Evolutionary conservation across 2,888 invertebrate genomes (phyloP).

Genomic region (Hypomecis atomaria): DNA sequence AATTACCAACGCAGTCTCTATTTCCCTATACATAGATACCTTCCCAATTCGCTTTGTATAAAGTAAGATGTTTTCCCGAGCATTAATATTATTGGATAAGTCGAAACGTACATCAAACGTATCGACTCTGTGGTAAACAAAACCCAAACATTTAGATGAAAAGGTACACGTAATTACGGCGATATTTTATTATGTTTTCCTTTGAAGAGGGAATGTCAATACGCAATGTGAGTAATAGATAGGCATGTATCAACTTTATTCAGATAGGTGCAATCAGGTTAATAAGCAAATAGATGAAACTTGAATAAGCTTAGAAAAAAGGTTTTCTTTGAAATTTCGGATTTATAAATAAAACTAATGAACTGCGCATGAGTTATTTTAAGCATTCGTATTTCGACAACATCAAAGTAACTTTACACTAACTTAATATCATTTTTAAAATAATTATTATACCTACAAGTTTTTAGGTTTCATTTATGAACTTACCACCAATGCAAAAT

Average conservation of each 20-base stretch:
- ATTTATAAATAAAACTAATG: no score
- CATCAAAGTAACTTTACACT: no score
- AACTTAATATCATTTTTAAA: no score
- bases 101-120: slow-evolving; percentile 73
- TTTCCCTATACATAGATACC: not conserved
- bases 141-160: slow-evolving; percentile 62
- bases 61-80: slow-evolving; percentile 37
- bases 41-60: slow-evolving; percentile 11
- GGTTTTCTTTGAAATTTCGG: no score
- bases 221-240: slow-evolving; percentile 37
- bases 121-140: slow-evolving; percentile 60
- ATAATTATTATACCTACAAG: no score
- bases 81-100: slow-evolving; percentile 82
- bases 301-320: no score
- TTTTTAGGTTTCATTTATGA: no score
- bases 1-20: not conserved
- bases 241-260: slow-evolving; percentile 22
- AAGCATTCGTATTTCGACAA: no score
- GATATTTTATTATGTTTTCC: slow-evolving; percentile 54
- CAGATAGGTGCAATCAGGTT: slow-evolving; percentile 24
- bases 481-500: no score
- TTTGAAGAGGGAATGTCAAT: slow-evolving; percentile 37
- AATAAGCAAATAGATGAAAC: slow-evolving; percentile 11
- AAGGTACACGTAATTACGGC: slow-evolving; percentile 64
- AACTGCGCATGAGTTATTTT: no score